Evolutionary conservation across 2,797 vertebrate species (phyloP).

Genomic region (Schizothorax lantsangensis): DNA sequence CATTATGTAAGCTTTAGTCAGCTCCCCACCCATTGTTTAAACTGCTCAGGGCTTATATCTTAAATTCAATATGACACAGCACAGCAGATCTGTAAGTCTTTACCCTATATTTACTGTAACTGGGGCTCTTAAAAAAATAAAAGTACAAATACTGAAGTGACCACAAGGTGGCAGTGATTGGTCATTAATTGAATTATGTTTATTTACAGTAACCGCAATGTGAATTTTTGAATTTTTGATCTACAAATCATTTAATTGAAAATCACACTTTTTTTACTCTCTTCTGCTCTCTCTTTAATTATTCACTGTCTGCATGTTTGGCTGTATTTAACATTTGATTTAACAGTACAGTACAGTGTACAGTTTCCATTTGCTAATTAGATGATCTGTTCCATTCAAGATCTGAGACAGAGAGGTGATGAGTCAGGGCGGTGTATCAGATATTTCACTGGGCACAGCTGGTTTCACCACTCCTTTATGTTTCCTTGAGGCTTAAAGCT

Average conservation of each 20-base stretch:
- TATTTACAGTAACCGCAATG: background rate
- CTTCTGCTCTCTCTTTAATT: background rate
- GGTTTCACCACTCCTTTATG: background rate
- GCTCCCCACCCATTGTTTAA: background rate
- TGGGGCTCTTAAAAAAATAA: background rate
- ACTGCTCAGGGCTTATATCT: background rate
- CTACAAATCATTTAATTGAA: background rate
- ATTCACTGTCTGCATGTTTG: background rate
- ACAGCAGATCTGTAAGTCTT: background rate
- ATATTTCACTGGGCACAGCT: background rate
- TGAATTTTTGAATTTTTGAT: background rate
- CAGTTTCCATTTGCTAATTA: constrained; percentile 10
- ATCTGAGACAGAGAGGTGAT: background rate
- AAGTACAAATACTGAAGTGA: background rate
- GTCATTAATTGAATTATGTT: background rate
- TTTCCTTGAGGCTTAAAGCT: background rate
- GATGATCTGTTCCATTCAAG: background rate
- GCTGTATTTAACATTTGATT: background rate
- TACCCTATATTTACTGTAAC: background rate
- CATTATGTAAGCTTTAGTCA: background rate
- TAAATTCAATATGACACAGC: background rate
- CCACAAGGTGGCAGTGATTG: constrained; percentile 32
- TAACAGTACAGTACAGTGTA: background rate
- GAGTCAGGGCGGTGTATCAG: background rate
- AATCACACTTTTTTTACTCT: background rate